A percentile compares a stretch with the other conserved stretches of the same genome.
phyloP scores from a whole-genome alignment of 2,113 vertebrate genomes.

The Solea solea region DNA sequence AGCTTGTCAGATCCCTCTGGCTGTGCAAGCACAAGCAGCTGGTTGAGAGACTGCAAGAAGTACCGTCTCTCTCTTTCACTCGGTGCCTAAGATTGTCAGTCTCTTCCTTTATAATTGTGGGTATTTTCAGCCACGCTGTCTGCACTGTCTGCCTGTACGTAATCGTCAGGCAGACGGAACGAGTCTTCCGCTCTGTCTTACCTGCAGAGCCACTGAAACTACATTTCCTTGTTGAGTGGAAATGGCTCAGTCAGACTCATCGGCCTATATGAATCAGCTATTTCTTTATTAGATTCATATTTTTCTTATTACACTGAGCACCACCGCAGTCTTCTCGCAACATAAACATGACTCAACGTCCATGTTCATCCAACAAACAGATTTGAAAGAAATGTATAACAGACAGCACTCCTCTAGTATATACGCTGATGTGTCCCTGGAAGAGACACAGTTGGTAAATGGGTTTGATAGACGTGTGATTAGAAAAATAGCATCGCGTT shows the following conservation, averaged over 20 bases:
- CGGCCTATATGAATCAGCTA: conserved; percentile 1
- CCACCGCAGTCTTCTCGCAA: too few relatives aligned
- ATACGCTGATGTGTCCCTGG: too few relatives aligned
- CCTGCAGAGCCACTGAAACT: not conserved
- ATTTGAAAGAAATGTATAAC: too few relatives aligned
- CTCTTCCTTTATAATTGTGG: not conserved
- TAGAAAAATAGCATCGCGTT: too few relatives aligned
- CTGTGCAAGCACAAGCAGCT: conserved; percentile 28
- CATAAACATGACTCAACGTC: too few relatives aligned
- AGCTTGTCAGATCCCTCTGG: conserved; percentile 18
- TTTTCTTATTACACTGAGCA: not conserved
- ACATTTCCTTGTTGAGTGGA: conserved; percentile 7
- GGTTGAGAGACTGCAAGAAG: conserved; percentile 15
- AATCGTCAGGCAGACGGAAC: not conserved
- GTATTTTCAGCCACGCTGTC: conserved; percentile 10
- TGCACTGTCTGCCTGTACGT: not conserved
- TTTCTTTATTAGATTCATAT: not conserved
- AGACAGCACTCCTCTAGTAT: too few relatives aligned
- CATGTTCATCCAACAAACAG: too few relatives aligned
- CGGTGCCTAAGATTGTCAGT: not conserved
- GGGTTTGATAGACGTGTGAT: too few relatives aligned
- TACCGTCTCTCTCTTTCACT: not conserved
- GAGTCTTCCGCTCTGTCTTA: not conserved
- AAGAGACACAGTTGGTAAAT: too few relatives aligned
- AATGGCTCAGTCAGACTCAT: conserved; percentile 22